Base-by-base conservation (phyloP, 1,140 invertebrate species). In the Drosophila pruinosa region DNA sequence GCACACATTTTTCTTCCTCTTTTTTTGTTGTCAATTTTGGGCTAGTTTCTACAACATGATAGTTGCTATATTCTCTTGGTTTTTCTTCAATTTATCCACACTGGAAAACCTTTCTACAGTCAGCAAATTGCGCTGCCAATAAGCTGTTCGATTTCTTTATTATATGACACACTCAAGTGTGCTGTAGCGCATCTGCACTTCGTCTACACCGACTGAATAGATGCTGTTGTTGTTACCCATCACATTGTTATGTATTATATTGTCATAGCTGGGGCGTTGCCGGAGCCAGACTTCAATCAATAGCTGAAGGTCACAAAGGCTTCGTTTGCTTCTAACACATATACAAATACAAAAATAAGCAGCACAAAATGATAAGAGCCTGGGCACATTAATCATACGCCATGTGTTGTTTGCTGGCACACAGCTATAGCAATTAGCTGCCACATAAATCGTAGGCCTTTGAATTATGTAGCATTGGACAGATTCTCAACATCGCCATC, bases 361-460 rank as follows among this genome's bases (percentile, higher is more conserved):
- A 36, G 17, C 26, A 24, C 3, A 74, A 4, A 77, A 70, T 82
- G 74, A 82, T 82, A 83, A 78, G 61, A 56, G 47, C 43, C 34
- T 58, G 41, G 34, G 41, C 70, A 58, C 71, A 86, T 86, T 86
- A 86, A 86, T 88, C 81, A 86, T 86, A 88, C 77, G 81, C 74
- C 82, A 86, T 86, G 81, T 86, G 77, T 71, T 80, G 43, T 64
- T n/a, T 67, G 54, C 70, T 74, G 70, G 62, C 78, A 58, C 48
- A 61, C 53, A 48, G 78, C 64, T 68, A 80, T 74, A 48, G 78
- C 64, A 71, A 80, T 74, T 69, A 75, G 64, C 61, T 62, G 71
- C 34, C 59, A 62, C 68, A 71, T 71, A 71, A 71, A 71, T 75
- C 68, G 68, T n/a, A 21, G 50, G 34, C 45, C 50, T 63, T 50